Percentiles rank a stretch among this genome's conserved stretches.
phyloP scores from a whole-genome alignment of 1,140 invertebrate species.

The Solenopsis invicta region DNA sequence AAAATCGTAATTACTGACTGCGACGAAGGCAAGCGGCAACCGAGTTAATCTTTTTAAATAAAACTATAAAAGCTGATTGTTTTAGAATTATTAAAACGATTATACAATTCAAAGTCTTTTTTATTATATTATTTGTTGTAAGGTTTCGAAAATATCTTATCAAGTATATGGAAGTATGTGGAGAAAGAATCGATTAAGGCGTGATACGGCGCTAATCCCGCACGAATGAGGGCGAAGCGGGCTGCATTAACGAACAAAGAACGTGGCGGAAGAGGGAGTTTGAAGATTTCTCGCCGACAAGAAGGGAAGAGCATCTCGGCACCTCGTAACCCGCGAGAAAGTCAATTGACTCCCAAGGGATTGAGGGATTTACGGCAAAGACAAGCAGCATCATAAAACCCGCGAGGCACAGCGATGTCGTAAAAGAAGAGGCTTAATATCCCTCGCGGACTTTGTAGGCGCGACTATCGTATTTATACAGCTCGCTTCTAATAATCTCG shows the following conservation, averaged over 20 bases:
- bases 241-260: conserved; percentile 54
- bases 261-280: not conserved
- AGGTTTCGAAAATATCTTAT: conserved; percentile 1
- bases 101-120: not conserved
- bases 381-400: conserved; percentile 71
- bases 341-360: conserved; percentile 76
- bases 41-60: not conserved
- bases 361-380: conserved; percentile 78
- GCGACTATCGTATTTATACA: conserved; percentile 55
- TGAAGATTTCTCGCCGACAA: conserved; percentile 55
- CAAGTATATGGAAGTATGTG: not conserved
- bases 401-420: conserved; percentile 56
- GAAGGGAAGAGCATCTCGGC: conserved; percentile 38
- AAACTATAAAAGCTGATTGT: not conserved
- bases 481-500: conserved; percentile 18
- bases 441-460: conserved; percentile 62
- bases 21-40: not conserved
- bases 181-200: conserved; percentile 31
- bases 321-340: conserved; percentile 73
- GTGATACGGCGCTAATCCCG: conserved; percentile 24
- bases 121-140: not conserved
- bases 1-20: not conserved
- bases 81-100: not conserved
- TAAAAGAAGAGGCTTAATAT: conserved; percentile 77
- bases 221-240: not conserved